Evolutionary conservation across 1,140 invertebrate species (phyloP), one percentile per base, ranked within the genome.

Genomic region (Lasioglossum albipes): DNA sequence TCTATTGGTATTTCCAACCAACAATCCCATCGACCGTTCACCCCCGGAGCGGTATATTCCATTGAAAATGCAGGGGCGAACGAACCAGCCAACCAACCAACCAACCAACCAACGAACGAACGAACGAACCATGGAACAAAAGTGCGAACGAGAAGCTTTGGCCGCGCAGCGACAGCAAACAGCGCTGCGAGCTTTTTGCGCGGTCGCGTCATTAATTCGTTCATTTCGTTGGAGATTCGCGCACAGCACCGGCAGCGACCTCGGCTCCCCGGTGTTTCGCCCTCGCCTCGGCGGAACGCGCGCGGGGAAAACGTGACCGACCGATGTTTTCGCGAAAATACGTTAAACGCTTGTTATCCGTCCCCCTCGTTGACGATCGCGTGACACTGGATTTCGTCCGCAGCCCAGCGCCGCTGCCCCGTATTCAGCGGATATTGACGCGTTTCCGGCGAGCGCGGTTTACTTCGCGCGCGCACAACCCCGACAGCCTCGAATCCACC

Each of bases 241-340:
- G 45, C 45, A 13, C 45, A 13, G 10, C 10, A 10, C 10, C 45
- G 45, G 10, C 13, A 9, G 45, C 45, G 7, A 9, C 45, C 45
- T 45, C 45, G 45, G 6, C 6, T 45, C 42, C 9, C 12, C 45
- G 27, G 12, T 20, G 7, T 45, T 20, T 45, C 42, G 0, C 36
- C 36, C 36, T 5, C 36, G 3, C 12, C 20, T 20, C 20, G 2
- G 20, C 41, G 66, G 6, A 27, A 68, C n/a, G 12, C n/a, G 0
- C n/a, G 0, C n/a, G 2, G n/a, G n/a, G 42, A 27, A 31, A 52
- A 70, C 57, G 75, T 59, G 75, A 62, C 57, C 57, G 16, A 70
- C 57, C 57, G 67, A 49, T 77, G 75, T 77, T 77, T 70, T 49
- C 75, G 27, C 67, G 75, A 77, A 77, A 77, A 77, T 71, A 77